Evolutionary conservation across 2,888 invertebrate species (phyloP), one percentile per base, ranked within the genome.

Genomic region (Vanessa cardui): DNA sequence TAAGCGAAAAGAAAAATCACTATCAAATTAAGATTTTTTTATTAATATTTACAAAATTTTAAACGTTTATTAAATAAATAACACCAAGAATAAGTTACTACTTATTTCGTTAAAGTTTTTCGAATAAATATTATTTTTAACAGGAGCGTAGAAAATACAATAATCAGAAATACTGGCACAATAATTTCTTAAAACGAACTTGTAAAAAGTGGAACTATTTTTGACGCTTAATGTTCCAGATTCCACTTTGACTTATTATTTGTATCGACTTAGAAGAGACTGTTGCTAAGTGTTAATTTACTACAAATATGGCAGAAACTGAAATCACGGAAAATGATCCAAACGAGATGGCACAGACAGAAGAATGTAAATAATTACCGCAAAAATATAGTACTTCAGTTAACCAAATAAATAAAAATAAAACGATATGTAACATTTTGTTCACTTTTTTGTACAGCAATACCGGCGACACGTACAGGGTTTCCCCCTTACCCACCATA

Each of bases 401-500:
- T 8, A 1, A 33, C 12, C 0, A 4, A 12, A 39, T 39, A 39
- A 39, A 39, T 39, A 39, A 39, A 12, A 39, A 4, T 39, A 4
- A 9, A n/a, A 33, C 7, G 7, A 33, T 7, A 7, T 12, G 12
- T 12, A 39, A 12, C 9, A 12, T 12, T 39, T 12, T 39, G 39
- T 39, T 3, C 39, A 39, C 3, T 39, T 9, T n/a, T 12, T 39
- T 39, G 39, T 69, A 21, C 65, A 74, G 6, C 70, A 54, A 31
- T 15, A 54, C 6, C 76, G 6, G 62, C 64, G 1, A 60, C 68
- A 0, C 67, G 73, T 5, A 54, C 72, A 1, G 71, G 76, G 5
- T 90, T 81, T 66, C 90, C 90, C 0, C 90, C 91, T 0, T 90
- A 87, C 74, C 89, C 90, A 1, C 87, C 89, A 1, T 90, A 87